Conservation (phyloP, 2,113 vertebrate genomes). For the Phyllostomus hastatus region DNA sequence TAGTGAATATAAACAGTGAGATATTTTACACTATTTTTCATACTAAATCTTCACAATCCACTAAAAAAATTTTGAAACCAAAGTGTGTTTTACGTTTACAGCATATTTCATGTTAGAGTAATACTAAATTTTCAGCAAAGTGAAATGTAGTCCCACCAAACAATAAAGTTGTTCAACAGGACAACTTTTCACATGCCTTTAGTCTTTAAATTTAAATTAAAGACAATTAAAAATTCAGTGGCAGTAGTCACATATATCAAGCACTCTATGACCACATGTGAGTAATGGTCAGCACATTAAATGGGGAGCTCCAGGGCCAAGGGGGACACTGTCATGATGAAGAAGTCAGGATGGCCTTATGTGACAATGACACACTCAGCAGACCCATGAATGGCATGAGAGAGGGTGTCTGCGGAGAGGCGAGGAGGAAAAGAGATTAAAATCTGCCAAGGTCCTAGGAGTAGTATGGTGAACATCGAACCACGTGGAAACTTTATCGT, state of each 20-base stretch:
- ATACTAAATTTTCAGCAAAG: not conserved
- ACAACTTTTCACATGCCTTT: not conserved
- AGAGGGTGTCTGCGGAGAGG: not conserved
- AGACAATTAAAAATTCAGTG: not conserved
- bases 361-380: not conserved
- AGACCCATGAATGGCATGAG: not conserved
- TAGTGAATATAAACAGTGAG: not conserved
- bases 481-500: not conserved
- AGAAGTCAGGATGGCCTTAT: not conserved
- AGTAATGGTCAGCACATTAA: not conserved
- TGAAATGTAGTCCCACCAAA: not conserved
- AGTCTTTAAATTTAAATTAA: not conserved
- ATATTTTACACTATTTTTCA: not conserved
- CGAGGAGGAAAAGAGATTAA: not conserved
- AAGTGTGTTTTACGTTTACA: not conserved
- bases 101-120: not conserved
- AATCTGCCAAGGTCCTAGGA: not conserved
- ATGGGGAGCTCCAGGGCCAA: fast-evolving
- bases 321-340: not conserved
- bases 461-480: not conserved
- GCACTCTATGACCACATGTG: fast-evolving
- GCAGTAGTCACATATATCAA: fast-evolving
- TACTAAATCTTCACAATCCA: not conserved
- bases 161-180: not conserved
- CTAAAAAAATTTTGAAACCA: not conserved